Evolutionary conservation across 2,888 invertebrate genomes (phyloP), one percentile per base, ranked within the genome.

Genomic region (Ophioninae sp.): DNA sequence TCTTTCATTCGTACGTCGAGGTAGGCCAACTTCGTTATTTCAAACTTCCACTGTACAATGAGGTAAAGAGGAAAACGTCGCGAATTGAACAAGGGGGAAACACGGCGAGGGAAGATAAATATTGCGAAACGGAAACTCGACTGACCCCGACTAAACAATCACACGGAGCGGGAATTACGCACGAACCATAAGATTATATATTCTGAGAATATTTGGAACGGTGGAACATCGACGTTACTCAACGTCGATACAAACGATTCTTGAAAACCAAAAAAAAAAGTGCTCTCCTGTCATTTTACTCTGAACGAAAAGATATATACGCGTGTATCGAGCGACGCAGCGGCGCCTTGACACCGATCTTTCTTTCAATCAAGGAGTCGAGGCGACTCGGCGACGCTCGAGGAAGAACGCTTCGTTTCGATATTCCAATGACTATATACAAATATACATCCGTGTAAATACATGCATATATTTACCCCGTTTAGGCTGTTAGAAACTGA

Each of bases 401-500:
- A 50, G 67, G 65, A 59, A 50, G 44, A 72, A 65, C 57, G 56
- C 44, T 56, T 73, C 30, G 23, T 59, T 73, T 67, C 79, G 8
- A 76, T 2, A 44, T 84, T 64, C 76, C 79, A 83, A 83, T 69
- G 77, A 83, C 44, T 80, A 62, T 70, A 69, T 61, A 73, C 59
- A 65, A 56, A 74, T 74, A 61, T 74, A 62, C 62, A 70, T 44
- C 44, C 44, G 61, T 20, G 41, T 65, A 76, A 30, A 76, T 44
- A 50, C 23, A 69, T 37, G 13, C 39, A 65, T 67, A 70, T 85
- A 83, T 85, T 86, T 84, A 85, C 80, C 76, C 85, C 80, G 72
- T 70, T 87, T 90, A 89, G 89, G 86, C 85, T 87, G 86, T 89
- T 91, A 91, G 89, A 50, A 86, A 86, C 85, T 88, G 89, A 89